These are phyloP conservation scores for Bombus pyrosoma DNA, from an alignment of 1,140 invertebrate species.

Conservation along the genomic window DNA sequence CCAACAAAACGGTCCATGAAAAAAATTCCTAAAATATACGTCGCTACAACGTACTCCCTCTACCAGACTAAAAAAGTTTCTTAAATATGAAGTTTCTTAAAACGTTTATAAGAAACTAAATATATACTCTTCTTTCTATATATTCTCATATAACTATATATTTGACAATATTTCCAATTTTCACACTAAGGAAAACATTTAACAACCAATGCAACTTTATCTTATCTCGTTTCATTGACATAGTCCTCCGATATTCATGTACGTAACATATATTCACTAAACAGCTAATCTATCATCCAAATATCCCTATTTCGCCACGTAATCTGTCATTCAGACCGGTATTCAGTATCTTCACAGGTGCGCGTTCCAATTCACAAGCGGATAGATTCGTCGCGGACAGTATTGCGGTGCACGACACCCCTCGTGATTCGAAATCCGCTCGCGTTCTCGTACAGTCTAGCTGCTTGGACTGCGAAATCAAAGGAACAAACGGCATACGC, in stretches of 20 bases:
- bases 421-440: neutral
- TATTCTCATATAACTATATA: too few species aligned
- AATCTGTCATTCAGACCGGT: neutral
- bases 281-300: neutral
- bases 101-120: too few species aligned
- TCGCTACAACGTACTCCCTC: neutral
- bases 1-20: neutral
- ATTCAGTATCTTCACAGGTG: neutral
- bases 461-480: neutral
- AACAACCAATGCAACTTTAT: neutral
- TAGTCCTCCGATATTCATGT: neutral
- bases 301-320: neutral
- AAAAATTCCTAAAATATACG: too few species aligned
- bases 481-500: conserved; percentile 10
- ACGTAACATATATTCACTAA: neutral
- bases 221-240: neutral
- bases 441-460: neutral
- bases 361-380: neutral
- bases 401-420: neutral
- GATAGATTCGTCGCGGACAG: neutral
- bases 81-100: too few species aligned
- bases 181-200: neutral
- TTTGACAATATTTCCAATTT: neutral
- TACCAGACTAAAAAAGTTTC: neutral
- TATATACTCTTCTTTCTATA: too few species aligned